Conservation (phyloP, 2,113 vertebrate genomes). For the Mugil cephalus region DNA sequence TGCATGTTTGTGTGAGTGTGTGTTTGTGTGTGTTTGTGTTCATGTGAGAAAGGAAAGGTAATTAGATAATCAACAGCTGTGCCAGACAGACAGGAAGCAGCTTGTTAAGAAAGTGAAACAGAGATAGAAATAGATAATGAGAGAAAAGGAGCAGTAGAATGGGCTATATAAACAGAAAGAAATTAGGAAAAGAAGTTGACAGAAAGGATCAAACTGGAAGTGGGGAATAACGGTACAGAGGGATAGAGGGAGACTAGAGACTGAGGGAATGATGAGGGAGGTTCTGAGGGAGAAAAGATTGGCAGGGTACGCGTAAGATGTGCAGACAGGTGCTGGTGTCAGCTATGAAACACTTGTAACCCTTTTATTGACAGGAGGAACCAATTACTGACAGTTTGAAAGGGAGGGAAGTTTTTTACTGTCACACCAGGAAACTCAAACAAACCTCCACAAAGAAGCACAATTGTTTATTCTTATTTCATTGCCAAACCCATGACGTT, state of each 20-base stretch:
- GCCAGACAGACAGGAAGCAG: conserved; percentile 78
- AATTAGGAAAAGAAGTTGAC: conserved; percentile 17
- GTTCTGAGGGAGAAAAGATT: background rate
- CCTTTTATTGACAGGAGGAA: conserved; percentile 61
- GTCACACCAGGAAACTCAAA: conserved; percentile 53
- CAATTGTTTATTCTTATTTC: conserved; percentile 10
- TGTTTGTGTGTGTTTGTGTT: conserved; percentile 23
- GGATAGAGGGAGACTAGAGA: conserved; percentile 6
- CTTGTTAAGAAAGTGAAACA: conserved; percentile 75
- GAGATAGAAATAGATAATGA: conserved; percentile 74
- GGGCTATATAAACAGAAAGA: conserved; percentile 46
- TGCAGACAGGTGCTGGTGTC: conserved; percentile 67
- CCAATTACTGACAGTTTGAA: conserved; percentile 61
- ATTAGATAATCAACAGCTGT: conserved; percentile 83
- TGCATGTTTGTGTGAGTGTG: conserved; percentile 15
- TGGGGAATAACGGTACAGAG: background rate
- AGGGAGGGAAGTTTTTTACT: conserved; percentile 42
- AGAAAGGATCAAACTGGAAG: conserved; percentile 39
- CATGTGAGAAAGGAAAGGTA: conserved; percentile 61
- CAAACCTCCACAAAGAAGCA: conserved; percentile 9
- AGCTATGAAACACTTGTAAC: conserved; percentile 63
- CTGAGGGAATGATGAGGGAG: conserved; percentile 4
- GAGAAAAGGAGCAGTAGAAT: conserved; percentile 47
- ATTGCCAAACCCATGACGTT: conserved; percentile 29
- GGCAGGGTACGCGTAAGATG: conserved; percentile 38